Base-by-base conservation (phyloP, 2,888 invertebrate genomes). In the Crepidodera aurea region DNA sequence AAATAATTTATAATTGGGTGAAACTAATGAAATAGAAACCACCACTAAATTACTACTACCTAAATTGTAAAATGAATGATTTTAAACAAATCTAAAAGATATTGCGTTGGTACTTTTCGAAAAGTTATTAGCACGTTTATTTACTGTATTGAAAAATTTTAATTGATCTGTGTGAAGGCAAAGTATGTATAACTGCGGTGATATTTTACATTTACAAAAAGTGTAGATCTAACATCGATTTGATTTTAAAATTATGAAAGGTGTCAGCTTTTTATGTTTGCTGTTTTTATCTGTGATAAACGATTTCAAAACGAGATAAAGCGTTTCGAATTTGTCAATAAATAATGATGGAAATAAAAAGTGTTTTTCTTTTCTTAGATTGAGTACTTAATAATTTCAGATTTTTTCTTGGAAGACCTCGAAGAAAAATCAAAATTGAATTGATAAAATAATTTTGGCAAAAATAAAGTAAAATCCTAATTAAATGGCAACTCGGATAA, bases 151-250 rank as follows among this genome's bases (percentile, higher is more conserved):
- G 19, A 29, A 48, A 48, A 48, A 15, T 48, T 55, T 46, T 44
- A 34, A 55, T 42, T 55, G 55, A 46, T 32, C 19, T 32, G 18
- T 13, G 22, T 46, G n/a, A 55, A 18, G n/a, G 29, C 12, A 18
- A 54, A 27, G 37, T 42, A 12, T 42, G 18, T 39, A 18, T 51
- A 44, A 44, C 46, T 25, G 18, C 56, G 46, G 60, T 37, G 37
- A 55, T 54, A 54, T 62, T 62, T 62, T 62, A 62, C 54, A 40
- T 62, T 62, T 62, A 62, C 62, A 62, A 62, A 32, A 50, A 44
- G 53, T 58, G 53, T 32, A 19, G 50, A 18, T 42, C 8, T 15
- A 51, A 39, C 58, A 58, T 57, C 57, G 48, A 39, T 32, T 34
- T 54, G 29, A 10, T 12, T 50, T 48, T 53, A 62, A 62, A 58